Evolutionary conservation across 2,797 vertebrate species (phyloP), one percentile per base, ranked within the genome.

Genomic region (Myioborus melanocephalus): DNA sequence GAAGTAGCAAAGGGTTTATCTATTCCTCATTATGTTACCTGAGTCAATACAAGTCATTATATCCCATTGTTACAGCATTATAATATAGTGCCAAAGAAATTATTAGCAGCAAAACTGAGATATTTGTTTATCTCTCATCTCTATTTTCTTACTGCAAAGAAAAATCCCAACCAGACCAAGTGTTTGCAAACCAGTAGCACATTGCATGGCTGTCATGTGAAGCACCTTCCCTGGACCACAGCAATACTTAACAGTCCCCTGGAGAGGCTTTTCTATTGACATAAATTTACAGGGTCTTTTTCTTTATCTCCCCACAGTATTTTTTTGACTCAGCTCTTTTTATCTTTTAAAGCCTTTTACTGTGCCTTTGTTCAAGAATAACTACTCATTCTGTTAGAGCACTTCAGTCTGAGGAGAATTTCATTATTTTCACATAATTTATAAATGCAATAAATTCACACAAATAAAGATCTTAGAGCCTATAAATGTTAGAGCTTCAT

Each of bases 401-500:
- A 34, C 28, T 76, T 87, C 13, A 37, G 30, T 78, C 70, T 93
- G 68, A 56, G 37, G 37, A 63, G 8, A 28, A 1, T 73, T 79
- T 83, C 12, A 86, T 87, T 83, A 12, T 86, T 66, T 82, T 82
- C 12, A 11, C 46, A n/a, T 56, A 79, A 61, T 87, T 94, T 93
- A 84, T 80, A 82, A 87, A 83, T 65, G 13, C 16, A 79, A 23
- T 90, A 89, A 90, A 93, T 83, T 24, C 27, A 26, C 30, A 52
- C 11, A 89, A 72, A 85, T n/a, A 83, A 60, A 60, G 13, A 73
- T 76, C 15, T 87, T 34, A n/a, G 39, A 81, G 9, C 8, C 41
- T 68, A 44, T 84, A 89, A 89, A 86, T 23, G 22, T 56, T 87
- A 72, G 30, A 56, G 19, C n/a, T 90, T 94, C 73, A 84, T 96